Percentiles rank a stretch among this genome's conserved stretches.
phyloP scores from a whole-genome alignment of 2,888 invertebrate species.

The Odontomyia ornata region DNA sequence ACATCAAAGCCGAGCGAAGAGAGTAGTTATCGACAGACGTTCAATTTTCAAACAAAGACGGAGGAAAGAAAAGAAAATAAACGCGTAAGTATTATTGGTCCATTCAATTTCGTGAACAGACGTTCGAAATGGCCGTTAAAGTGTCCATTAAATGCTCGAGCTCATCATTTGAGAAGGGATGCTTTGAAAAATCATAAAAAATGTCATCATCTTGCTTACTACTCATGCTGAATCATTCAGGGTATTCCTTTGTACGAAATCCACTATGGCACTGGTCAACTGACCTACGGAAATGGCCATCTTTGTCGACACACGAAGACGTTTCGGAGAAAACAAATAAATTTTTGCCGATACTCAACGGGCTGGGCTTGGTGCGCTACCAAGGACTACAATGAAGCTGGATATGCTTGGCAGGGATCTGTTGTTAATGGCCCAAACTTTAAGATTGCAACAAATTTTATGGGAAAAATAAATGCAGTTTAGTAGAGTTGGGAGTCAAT shows the following conservation, averaged over 20 bases:
- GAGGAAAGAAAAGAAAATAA: conserved; percentile 8
- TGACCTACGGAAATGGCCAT: conserved; percentile 33
- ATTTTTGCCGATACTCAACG: conserved; percentile 5
- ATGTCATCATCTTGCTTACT: conserved; percentile 48
- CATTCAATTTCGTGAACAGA: conserved; percentile 42
- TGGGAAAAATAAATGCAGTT: conserved; percentile 21
- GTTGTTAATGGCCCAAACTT: conserved; percentile 9
- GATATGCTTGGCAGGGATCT: not conserved
- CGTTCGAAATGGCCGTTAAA: conserved; percentile 48
- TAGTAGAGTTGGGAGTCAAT: conserved; percentile 1
- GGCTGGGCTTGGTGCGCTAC: not conserved
- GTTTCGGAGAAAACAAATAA: conserved; percentile 37
- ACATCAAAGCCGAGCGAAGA: conserved; percentile 43
- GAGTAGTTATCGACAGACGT: conserved; percentile 46
- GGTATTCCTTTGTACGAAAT: not conserved
- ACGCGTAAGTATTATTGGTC: not conserved
- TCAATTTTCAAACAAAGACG: conserved; percentile 8
- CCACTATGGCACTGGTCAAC: conserved; percentile 1
- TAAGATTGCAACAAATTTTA: conserved; percentile 23
- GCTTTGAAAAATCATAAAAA: conserved; percentile 45
- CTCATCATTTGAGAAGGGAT: conserved; percentile 48
- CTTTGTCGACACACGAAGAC: not conserved
- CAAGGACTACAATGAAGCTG: not conserved
- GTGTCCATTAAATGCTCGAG: conserved; percentile 49
- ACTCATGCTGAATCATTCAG: not conserved